These are phyloP conservation scores for Pterobdella sp. DNA, from an alignment of 2,888 invertebrate genomes.

Conservation along the genomic window DNA sequence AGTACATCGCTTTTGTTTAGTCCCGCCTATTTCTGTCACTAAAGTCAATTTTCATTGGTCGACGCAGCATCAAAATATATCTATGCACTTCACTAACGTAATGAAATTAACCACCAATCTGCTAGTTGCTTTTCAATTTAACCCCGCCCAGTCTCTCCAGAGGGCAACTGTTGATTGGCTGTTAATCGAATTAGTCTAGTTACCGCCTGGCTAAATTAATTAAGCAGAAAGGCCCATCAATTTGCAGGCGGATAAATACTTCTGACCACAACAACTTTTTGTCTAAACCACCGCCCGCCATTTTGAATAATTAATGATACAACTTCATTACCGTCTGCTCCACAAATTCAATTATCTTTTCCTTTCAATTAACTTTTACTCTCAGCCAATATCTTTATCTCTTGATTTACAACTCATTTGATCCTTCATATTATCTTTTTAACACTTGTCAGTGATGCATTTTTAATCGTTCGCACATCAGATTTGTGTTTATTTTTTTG, in stretches of 20 bases:
- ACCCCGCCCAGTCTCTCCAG: conserved; percentile 7
- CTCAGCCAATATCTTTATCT: neutral
- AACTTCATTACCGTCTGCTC: conserved; percentile 15
- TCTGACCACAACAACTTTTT: conserved; percentile 2
- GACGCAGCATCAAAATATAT: neutral
- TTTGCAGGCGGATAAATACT: neutral
- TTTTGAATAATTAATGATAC: conserved; percentile 29
- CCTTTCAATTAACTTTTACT: neutral
- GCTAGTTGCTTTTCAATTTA: neutral
- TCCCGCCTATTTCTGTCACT: conserved; percentile 14
- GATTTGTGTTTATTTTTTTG: no score
- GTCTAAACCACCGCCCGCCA: conserved; percentile 19
- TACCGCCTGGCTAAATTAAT: conserved; percentile 3
- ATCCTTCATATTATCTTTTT: conserved; percentile 1
- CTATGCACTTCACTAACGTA: conserved; percentile 12
- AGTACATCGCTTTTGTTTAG: neutral
- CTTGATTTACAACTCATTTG: neutral
- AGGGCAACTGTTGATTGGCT: conserved; percentile 10
- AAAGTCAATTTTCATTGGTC: neutral
- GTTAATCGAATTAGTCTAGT: conserved; percentile 12
- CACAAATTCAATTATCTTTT: neutral
- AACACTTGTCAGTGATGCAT: neutral
- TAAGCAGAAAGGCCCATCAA: conserved; percentile 12
- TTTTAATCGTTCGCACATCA: no score
- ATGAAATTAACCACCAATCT: conserved; percentile 8